phyloP scores from a whole-genome alignment of 2,888 invertebrate species.

The Achlya flavicornis region DNA sequence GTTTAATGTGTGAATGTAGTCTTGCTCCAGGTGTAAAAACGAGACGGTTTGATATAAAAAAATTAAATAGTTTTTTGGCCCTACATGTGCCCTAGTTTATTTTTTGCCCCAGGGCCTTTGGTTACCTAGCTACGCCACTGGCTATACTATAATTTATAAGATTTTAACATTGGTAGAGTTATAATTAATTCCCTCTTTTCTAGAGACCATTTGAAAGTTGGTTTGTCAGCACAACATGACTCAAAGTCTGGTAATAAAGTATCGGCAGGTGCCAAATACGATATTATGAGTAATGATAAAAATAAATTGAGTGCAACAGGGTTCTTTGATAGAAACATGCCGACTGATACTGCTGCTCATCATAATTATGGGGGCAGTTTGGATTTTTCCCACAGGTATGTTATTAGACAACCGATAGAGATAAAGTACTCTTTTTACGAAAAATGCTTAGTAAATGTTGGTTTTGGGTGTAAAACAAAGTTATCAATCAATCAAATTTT shows the following conservation, averaged over 20 bases:
- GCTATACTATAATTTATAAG: no score
- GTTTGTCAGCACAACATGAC: conserved; percentile 6
- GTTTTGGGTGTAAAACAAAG: no score
- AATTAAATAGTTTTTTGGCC: no score
- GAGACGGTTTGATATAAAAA: no score
- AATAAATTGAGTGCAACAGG: conserved; percentile 12
- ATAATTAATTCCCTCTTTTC: neutral
- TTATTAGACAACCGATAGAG: no score
- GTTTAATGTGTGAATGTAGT: no score
- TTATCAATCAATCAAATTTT: no score
- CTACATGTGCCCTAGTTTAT: no score
- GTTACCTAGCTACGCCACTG: no score
- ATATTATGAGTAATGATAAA: neutral
- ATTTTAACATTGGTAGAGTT: neutral
- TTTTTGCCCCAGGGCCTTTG: no score
- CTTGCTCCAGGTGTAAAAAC: no score
- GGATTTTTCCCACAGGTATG: conserved; percentile 11
- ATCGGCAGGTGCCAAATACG: conserved; percentile 10
- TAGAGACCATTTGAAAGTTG: neutral
- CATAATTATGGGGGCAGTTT: conserved; percentile 10
- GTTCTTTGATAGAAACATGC: neutral
- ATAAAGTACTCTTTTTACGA: no score
- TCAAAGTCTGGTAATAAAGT: conserved; percentile 12
- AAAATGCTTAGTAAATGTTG: neutral
- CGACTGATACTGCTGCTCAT: neutral